Evolutionary conservation across 2,888 invertebrate genomes (phyloP).

Genomic region (Dynastes tityus): DNA sequence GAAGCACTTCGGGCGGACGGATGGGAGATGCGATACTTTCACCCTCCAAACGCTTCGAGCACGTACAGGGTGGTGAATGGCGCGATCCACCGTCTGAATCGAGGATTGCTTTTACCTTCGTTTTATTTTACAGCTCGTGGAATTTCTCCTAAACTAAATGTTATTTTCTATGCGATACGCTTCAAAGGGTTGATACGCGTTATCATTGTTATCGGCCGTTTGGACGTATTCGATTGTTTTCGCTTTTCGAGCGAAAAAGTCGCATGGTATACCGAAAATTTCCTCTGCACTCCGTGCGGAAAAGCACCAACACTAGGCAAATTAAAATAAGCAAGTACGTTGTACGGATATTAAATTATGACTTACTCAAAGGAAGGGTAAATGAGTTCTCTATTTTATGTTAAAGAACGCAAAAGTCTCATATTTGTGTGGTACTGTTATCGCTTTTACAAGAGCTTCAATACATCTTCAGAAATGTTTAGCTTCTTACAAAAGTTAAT

Average conservation of each 20-base stretch:
- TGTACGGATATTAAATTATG: too few relatives aligned
- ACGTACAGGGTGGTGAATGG: conserved; percentile 56
- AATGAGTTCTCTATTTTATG: too few relatives aligned
- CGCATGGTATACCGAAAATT: not conserved
- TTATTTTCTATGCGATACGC: conserved; percentile 30
- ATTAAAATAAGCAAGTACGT: too few relatives aligned
- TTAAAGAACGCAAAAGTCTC: too few relatives aligned
- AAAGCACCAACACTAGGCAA: too few relatives aligned
- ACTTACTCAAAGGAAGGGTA: too few relatives aligned
- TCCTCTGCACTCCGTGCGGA: not conserved
- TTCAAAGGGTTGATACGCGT: conserved; percentile 40
- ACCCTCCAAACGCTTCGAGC: conserved; percentile 57
- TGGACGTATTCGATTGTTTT: conserved; percentile 31
- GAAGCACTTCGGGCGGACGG: conserved; percentile 61
- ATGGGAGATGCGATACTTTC: conserved; percentile 61
- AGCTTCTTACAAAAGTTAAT: too few relatives aligned
- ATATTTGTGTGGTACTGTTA: too few relatives aligned
- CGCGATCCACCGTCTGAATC: conserved; percentile 45
- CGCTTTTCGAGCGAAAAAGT: not conserved
- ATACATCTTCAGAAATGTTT: too few relatives aligned
- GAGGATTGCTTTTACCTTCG: conserved; percentile 57
- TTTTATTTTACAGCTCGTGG: conserved; percentile 48
- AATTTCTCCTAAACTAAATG: conserved; percentile 18
- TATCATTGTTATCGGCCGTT: conserved; percentile 31
- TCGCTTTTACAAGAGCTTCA: too few relatives aligned